Evolutionary conservation across 35 echinoderm and acorn worm genomes (phyloP).

Genomic region (Amphiura filiformis): DNA sequence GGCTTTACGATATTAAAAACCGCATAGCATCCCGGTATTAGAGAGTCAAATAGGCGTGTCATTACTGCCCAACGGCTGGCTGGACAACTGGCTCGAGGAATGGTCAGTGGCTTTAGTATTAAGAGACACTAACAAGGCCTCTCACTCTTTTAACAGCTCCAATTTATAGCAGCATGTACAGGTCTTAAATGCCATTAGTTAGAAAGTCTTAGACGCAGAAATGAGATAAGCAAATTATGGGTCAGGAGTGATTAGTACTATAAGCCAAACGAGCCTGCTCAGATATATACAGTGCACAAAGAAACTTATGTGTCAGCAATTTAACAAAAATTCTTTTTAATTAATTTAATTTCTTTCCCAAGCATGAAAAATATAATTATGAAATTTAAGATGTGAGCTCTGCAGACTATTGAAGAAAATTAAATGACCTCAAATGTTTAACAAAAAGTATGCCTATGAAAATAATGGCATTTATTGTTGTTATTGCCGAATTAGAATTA

Average conservation of each 20-base stretch:
- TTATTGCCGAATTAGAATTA: too few species aligned
- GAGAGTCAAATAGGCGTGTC: neutral
- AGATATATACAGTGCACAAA: neutral
- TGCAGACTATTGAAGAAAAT: too few species aligned
- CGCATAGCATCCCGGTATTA: neutral
- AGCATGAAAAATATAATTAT: too few species aligned
- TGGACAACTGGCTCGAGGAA: neutral
- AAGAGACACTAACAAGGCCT: neutral
- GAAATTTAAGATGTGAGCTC: too few species aligned
- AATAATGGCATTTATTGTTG: too few species aligned
- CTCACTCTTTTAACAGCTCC: neutral
- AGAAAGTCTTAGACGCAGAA: neutral
- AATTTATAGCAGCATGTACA: neutral
- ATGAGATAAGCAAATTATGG: slow-evolving; percentile 1
- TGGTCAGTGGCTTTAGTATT: neutral
- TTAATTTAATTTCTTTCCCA: too few species aligned
- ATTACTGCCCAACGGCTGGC: neutral
- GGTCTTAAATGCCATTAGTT: neutral
- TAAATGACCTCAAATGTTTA: too few species aligned
- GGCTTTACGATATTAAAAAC: neutral
- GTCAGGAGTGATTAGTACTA: neutral
- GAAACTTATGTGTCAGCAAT: too few species aligned
- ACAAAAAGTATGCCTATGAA: too few species aligned
- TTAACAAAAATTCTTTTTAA: too few species aligned
- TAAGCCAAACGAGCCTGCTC: too few species aligned